Evolutionary conservation across 2,113 vertebrate species (phyloP), one percentile per base, ranked within the genome.

Genomic region (Pelvicachromis taeniatus): DNA sequence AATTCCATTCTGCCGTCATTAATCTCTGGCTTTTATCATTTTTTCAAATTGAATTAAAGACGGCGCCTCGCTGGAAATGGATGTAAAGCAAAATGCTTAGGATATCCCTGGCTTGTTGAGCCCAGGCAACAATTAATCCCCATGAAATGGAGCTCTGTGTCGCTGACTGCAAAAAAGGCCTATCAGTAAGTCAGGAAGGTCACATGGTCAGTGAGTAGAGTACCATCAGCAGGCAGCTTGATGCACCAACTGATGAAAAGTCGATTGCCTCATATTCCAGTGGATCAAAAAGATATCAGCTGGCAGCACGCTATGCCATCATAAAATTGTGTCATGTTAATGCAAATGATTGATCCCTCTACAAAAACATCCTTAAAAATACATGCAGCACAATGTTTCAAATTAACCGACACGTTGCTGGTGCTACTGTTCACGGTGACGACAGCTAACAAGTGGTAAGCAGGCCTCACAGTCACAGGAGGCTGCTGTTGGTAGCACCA

Each of bases 31-130:
- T 91, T 95, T 96, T 89, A 95, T 92, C 85, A 90, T 77, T 85
- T 95, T 95, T 91, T 85, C 52, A 91, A 85, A 78, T 79, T 92
- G 91, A 94, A 96, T 95, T 95, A 92, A 95, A 96, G 85, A 93
- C 52, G 83, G 91, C 80, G 9, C 31, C 21, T 82, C 63, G 86
- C 8, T 95, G 77, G 77, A 88, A 65, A 87, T 81, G 88, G 89
- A 93, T 94, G 93, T 95, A 90, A 93, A 92, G 87, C 91, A 95
- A 93, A 42, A 85, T 68, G 78, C 63, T 85, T 21, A 52, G 87
- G 53, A 85, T 94, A 94, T 80, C 92, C 52, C 12, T 82, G 88
- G 58, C 55, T 50, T 90, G 54, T 91, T 91, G 90, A 85, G 85
- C 48, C 93, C 91, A 92, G 94, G 78, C 21, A 86, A 89, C 92